These are phyloP conservation scores for Crossaster papposus DNA, from an alignment of 53 echinoderm and acorn worm species.

Conservation along the genomic window DNA sequence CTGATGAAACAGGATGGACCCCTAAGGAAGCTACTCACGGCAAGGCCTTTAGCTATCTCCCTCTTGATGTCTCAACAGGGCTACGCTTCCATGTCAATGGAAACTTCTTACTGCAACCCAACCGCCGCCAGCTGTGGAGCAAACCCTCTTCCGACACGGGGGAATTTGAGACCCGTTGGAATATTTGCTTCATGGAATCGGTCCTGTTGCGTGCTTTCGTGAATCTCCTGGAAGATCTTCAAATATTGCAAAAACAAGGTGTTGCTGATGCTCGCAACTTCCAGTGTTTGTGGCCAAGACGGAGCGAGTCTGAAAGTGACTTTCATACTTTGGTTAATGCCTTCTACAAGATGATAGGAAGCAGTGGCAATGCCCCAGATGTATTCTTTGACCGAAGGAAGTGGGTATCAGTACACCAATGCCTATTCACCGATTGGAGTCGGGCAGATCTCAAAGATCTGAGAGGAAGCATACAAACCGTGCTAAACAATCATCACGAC, in stretches of 20 bases:
- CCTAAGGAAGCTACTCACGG: constrained; percentile 24
- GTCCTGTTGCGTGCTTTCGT: constrained; percentile 56
- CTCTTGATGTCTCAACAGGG: constrained; percentile 68
- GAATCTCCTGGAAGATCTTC: constrained; percentile 61
- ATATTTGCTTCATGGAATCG: constrained; percentile 61
- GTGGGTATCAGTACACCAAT: constrained; percentile 54
- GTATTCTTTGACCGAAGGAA: constrained; percentile 50
- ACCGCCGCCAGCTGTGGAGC: constrained; percentile 70
- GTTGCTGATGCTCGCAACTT: constrained; percentile 31
- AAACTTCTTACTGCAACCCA: constrained; percentile 64
- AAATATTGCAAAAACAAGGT: constrained; percentile 20
- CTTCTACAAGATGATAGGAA: constrained; percentile 44
- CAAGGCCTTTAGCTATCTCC: constrained; percentile 72
- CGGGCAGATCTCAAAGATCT: neutral
- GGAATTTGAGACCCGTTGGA: constrained; percentile 67
- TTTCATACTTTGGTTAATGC: constrained; percentile 44
- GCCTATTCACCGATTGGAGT: constrained; percentile 44
- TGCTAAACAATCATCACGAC: constrained; percentile 15
- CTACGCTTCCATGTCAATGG: constrained; percentile 89
- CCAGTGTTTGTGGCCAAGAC: constrained; percentile 64
- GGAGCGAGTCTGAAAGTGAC: constrained; percentile 27
- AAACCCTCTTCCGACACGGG: constrained; percentile 42
- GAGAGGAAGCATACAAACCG: neutral
- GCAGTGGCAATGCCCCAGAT: constrained; percentile 10
- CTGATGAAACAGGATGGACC: constrained; percentile 19